phyloP scores from a whole-genome alignment of 2,888 invertebrate species.

The Drosophila recens region DNA sequence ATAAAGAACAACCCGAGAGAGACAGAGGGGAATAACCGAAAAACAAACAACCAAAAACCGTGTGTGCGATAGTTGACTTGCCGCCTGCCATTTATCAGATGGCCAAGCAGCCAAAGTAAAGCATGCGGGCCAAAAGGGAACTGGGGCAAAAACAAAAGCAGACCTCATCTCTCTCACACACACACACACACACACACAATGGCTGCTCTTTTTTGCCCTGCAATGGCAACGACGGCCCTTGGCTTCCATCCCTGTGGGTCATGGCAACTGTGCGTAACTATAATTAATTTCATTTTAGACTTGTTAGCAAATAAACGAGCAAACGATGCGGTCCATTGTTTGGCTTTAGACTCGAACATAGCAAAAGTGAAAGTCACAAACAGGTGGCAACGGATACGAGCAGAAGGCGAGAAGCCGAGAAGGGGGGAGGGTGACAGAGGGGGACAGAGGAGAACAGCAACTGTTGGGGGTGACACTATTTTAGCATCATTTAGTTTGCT shows the following conservation, averaged over 20 bases:
- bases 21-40: too few species aligned
- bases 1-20: background rate
- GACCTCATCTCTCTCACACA: background rate
- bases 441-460: too few species aligned
- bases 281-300: constrained; percentile 80
- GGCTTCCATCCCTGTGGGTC: constrained; percentile 28
- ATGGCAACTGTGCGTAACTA: constrained; percentile 76
- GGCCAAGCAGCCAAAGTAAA: constrained; percentile 17
- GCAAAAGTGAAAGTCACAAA: constrained; percentile 39
- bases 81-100: constrained; percentile 39
- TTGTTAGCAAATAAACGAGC: constrained; percentile 79
- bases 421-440: too few species aligned
- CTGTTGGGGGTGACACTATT: constrained; percentile 18
- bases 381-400: background rate
- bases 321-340: constrained; percentile 75
- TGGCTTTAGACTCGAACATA: constrained; percentile 37
- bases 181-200: constrained; percentile 2
- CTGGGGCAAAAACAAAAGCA: constrained; percentile 17
- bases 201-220: constrained; percentile 12
- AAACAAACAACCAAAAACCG: background rate
- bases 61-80: constrained; percentile 43
- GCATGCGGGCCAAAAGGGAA: constrained; percentile 14
- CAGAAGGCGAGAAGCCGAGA: too few species aligned
- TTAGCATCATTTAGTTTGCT: constrained; percentile 34
- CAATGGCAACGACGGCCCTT: constrained; percentile 4